These are phyloP conservation scores for Coreoperca whiteheadi DNA, from an alignment of 2,113 vertebrate genomes.

Conservation along the genomic window DNA sequence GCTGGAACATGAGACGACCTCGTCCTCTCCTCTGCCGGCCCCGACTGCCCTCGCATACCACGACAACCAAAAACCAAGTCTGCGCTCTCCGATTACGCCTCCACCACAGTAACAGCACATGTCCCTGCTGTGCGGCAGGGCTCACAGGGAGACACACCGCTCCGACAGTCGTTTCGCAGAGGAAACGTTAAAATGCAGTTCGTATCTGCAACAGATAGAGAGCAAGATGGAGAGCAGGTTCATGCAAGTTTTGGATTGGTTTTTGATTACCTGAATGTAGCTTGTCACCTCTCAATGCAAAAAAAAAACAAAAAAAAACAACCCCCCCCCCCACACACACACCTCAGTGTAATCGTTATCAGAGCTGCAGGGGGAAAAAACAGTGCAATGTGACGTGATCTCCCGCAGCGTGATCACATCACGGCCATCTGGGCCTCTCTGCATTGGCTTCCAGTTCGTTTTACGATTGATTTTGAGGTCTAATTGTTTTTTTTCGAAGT, in stretches of 20 bases:
- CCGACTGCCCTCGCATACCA: slow-evolving; percentile 1
- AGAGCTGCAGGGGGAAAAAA: no score
- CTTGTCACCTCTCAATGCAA: no score
- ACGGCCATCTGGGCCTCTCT: no score
- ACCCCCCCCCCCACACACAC: no score
- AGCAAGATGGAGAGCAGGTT: not conserved
- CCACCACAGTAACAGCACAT: not conserved
- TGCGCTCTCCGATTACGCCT: slow-evolving; percentile 34
- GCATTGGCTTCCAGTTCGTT: no score
- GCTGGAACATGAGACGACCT: slow-evolving; percentile 24
- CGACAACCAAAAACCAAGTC: slow-evolving; percentile 33
- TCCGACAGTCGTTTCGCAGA: not conserved
- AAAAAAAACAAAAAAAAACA: no score
- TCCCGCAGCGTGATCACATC: no score
- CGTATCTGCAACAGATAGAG: not conserved
- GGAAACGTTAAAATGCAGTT: not conserved
- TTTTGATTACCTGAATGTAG: not conserved
- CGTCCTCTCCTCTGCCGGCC: not conserved
- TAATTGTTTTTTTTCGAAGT: no score
- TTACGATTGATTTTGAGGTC: no score
- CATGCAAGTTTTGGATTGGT: not conserved
- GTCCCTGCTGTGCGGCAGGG: not conserved
- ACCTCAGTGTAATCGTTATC: no score
- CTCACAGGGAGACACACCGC: not conserved
- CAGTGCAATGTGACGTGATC: no score